phyloP scores from a whole-genome alignment of 2,888 invertebrate genomes.

The Monochamus alternatus region DNA sequence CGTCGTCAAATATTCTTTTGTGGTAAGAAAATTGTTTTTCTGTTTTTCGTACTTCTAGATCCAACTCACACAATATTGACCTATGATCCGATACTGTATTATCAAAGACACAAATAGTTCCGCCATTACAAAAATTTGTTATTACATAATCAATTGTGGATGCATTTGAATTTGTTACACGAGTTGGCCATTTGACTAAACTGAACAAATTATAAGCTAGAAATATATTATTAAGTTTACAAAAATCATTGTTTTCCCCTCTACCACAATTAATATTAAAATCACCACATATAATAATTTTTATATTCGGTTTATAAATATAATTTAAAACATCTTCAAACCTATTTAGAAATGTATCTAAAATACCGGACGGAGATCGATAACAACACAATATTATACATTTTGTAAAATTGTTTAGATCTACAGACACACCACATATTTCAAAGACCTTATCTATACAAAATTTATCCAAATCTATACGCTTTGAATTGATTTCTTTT shows the following conservation, averaged over 20 bases:
- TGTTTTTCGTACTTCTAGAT: not conserved
- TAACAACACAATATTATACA: not conserved
- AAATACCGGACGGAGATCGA: not conserved
- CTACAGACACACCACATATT: not conserved
- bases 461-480: not conserved
- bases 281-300: not conserved
- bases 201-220: not conserved
- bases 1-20: not conserved
- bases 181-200: constrained; percentile 4
- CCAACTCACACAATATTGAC: not conserved
- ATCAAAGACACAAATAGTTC: not conserved
- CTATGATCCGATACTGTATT: constrained; percentile 3
- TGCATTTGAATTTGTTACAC: not conserved
- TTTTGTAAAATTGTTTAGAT: not conserved
- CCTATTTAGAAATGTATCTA: not conserved
- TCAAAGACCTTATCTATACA: not conserved
- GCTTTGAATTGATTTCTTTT: not conserved
- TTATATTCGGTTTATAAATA: not conserved
- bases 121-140: not conserved
- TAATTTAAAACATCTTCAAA: not conserved
- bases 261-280: not conserved
- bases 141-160: not conserved
- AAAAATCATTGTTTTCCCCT: not conserved
- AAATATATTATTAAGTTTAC: not conserved
- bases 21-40: not conserved